Percentiles rank a stretch among this genome's conserved stretches.
Evolutionary conservation across 2,888 invertebrate genomes (phyloP).

Genomic region (Neoascia interrupta): DNA sequence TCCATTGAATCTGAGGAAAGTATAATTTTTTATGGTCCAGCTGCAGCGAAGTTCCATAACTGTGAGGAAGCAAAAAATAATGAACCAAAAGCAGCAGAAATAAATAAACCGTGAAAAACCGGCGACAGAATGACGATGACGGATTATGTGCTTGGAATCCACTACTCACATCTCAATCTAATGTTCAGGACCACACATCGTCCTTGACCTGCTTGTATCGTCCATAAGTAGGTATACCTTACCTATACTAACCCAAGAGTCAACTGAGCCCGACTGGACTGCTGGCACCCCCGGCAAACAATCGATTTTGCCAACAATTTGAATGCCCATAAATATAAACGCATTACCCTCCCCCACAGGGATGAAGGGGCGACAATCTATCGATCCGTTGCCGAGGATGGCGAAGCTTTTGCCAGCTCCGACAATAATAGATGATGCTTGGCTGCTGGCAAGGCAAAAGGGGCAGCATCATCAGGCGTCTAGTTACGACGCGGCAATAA

Average conservation of each 20-base stretch:
- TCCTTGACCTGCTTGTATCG: constrained; percentile 19
- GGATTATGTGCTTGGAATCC: not conserved
- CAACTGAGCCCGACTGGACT: not conserved
- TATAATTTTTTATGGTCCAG: constrained; percentile 27
- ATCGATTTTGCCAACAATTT: constrained; percentile 41
- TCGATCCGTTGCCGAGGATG: too few relatives aligned
- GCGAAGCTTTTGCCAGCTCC: constrained; percentile 5
- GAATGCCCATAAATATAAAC: constrained; percentile 33
- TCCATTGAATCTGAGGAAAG: constrained; percentile 8
- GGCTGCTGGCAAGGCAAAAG: not conserved
- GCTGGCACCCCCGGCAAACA: not conserved
- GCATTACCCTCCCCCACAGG: not conserved
- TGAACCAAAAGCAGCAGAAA: constrained; percentile 7
- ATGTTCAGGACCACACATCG: not conserved
- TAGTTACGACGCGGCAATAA: constrained; percentile 17
- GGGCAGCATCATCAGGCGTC: constrained; percentile 4
- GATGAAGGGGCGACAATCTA: too few relatives aligned
- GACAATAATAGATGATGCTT: constrained; percentile 5
- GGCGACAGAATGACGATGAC: constrained; percentile 31
- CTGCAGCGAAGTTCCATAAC: not conserved
- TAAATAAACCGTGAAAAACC: not conserved
- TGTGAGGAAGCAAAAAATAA: constrained; percentile 2
- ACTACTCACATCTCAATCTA: not conserved
- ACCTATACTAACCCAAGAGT: not conserved
- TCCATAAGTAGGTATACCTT: not conserved